Evolutionary conservation across 2,888 invertebrate genomes (phyloP), one percentile per base, ranked within the genome.

Genomic region (Dolomedes plantarius): DNA sequence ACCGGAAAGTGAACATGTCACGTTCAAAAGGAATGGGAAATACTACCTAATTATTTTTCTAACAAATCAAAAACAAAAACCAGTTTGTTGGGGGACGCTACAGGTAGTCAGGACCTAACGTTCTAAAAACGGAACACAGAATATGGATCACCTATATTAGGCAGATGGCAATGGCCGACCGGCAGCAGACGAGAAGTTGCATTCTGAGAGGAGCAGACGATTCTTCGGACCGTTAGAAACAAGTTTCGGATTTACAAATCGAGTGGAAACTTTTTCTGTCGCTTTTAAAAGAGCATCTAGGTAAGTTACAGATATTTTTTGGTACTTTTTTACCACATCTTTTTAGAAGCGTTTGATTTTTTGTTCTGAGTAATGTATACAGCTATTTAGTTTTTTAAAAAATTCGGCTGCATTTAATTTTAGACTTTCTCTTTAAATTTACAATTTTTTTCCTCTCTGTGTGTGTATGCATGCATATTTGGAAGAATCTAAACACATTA

Each of bases 101-200:
- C 29, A 29, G 23, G 46, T 29, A 31, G 50, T 19, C 56, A 41
- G 80, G 67, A 39, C 41, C 13, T 31, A 13, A 27, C 67, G 80
- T 32, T 74, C 80, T 74, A 80, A 39, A 67, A 80, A 67, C 73
- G 56, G 56, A 41, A 7, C 50, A 29, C 67, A 23, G 39, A 79
- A 80, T 74, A 28, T 80, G 80, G 80, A 80, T 62, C 80, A 80
- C 73, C 80, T 80, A 80, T 80, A 80, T 80, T 80, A 80, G 56
- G 74, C 32, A 36, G 39, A 73, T 80, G 80, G 80, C 80, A 80
- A 80, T 80, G 80, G 80, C 80, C 80, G 80, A 68, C 56, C 31
- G 16, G 29, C 16, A 65, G 41, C 79, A 68, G 67, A 68, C 68
- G 56, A 67, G n/a, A 23, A 23, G 56, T 56, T 56, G 7, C 11